phyloP scores from a whole-genome alignment of 2,113 vertebrate species.

The Zeus faber region DNA sequence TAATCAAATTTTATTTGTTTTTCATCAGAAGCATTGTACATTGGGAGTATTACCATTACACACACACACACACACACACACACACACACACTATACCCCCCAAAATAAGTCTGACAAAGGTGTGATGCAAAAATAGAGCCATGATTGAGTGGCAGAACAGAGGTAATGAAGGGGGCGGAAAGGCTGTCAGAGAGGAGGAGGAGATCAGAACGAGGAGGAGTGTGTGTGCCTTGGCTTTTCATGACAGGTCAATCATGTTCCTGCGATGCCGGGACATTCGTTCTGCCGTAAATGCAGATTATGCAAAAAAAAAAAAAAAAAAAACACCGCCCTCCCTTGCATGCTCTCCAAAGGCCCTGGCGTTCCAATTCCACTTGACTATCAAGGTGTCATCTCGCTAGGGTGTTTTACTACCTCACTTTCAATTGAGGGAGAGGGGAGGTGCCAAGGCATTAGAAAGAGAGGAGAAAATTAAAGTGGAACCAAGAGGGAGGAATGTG shows the following conservation, averaged over 20 bases:
- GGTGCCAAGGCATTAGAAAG: no score
- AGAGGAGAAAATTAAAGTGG: no score
- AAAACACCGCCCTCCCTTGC: slow-evolving; percentile 36
- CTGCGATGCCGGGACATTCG: slow-evolving; percentile 39
- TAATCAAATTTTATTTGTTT: no score
- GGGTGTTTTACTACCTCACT: no score
- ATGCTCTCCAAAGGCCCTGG: slow-evolving; percentile 25
- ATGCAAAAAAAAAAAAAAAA: slow-evolving; percentile 44
- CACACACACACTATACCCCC: neutral
- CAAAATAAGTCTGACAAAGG: slow-evolving; percentile 3
- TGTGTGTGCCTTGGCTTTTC: neutral
- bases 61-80: slow-evolving; percentile 2
- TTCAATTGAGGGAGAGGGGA: slow-evolving; percentile 19
- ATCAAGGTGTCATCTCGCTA: slow-evolving; percentile 52
- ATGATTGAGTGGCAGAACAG: neutral
- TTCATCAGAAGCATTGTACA: no score
- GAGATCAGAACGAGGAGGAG: slow-evolving; percentile 9
- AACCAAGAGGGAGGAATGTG: slow-evolving; percentile 11
- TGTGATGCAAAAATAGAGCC: slow-evolving; percentile 3
- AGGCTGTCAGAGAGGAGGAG: neutral
- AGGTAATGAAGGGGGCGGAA: slow-evolving; percentile 14
- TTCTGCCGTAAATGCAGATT: slow-evolving; percentile 59
- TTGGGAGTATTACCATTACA: neutral
- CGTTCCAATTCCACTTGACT: slow-evolving; percentile 57
- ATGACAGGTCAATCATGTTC: slow-evolving; percentile 55